Base-by-base conservation (phyloP, 2,797 vertebrate species). In the Microctenopoma lineatum region DNA sequence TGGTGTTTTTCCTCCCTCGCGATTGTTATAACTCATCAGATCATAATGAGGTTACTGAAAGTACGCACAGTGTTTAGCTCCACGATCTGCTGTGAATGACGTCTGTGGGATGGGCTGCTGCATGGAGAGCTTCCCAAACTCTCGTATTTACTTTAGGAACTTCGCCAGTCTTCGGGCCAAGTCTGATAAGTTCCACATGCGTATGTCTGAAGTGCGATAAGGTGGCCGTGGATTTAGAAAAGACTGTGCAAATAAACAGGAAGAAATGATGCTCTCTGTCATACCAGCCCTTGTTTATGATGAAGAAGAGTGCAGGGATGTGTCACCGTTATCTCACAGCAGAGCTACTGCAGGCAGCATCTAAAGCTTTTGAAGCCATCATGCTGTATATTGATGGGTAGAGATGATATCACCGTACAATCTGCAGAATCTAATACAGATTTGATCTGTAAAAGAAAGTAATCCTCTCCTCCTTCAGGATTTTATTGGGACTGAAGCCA, bases 201-300 rank as follows among this genome's bases (percentile, higher is more conserved):
- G 79, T 66, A 79, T 56, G 81, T 85, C 75, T 78, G 54, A 64
- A 75, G 66, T 1, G 66, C 68, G 89, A 90, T 89, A 88, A 88
- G 70, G 60, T 42, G 54, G 10, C 41, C 16, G 14, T 72, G 66
- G 73, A 70, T 88, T 87, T 85, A 63, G 69, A 74, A 83, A 21
- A 78, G 65, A 70, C 80, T 51, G 57, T 39, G 48, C 77, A 89
- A 89, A 89, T 86, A 91, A 89, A 90, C 89, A 89, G 62, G 62
- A 73, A 4, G 74, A 53, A 53, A 66, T 60, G 79, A 77, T 51
- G 47, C 63, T 60, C 38, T 59, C 16, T 32, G 5, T 32, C 29
- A 32, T 32, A 36, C 60, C 59, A 63, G 79, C 54, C 47, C 67
- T 59, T 61, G 73, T 80, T 85, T 83, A 21, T 77, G 80, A 77